Percentiles rank a stretch among this genome's conserved stretches.
Conservation (phyloP, 2,888 invertebrate genomes). For the Agapostemon virescens region DNA sequence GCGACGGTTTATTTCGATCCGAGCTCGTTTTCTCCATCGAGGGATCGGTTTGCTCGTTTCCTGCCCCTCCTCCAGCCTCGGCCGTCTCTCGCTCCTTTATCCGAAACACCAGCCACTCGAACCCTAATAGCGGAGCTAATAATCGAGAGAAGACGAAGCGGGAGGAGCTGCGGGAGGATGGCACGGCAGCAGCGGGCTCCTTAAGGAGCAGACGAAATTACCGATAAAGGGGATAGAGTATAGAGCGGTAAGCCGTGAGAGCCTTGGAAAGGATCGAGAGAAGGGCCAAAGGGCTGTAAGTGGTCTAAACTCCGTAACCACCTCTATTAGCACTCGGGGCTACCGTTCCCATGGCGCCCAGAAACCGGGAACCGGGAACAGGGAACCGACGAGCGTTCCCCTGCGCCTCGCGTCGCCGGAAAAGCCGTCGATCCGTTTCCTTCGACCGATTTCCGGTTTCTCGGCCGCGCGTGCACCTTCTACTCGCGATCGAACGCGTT, state of each 20-base stretch:
- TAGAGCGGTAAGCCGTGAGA: slow-evolving; percentile 49
- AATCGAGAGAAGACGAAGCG: slow-evolving; percentile 17
- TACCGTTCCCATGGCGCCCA: slow-evolving; percentile 21
- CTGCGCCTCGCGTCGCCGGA: not conserved
- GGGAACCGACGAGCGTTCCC: not conserved
- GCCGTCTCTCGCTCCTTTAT: not conserved
- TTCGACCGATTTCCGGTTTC: not conserved
- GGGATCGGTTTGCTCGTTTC: not conserved
- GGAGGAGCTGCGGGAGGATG: not conserved
- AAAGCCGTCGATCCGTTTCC: not conserved
- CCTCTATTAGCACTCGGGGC: slow-evolving; percentile 61
- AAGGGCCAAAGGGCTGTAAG: slow-evolving; percentile 50
- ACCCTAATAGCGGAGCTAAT: slow-evolving; percentile 23
- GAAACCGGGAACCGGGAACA: not conserved
- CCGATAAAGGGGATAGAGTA: slow-evolving; percentile 54
- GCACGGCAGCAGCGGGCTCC: not conserved
- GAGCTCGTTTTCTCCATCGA: not conserved
- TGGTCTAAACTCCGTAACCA: slow-evolving; percentile 63
- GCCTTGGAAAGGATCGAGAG: slow-evolving; percentile 44
- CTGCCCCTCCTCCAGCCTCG: not conserved
- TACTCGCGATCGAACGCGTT: not conserved
- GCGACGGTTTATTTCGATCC: not conserved
- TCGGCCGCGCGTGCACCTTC: not conserved
- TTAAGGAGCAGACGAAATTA: slow-evolving; percentile 49
- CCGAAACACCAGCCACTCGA: not conserved